A percentile compares a stretch with the other conserved stretches of the same genome.
phyloP scores from a whole-genome alignment of 2,113 vertebrate genomes.

The Notechis scutatus region DNA sequence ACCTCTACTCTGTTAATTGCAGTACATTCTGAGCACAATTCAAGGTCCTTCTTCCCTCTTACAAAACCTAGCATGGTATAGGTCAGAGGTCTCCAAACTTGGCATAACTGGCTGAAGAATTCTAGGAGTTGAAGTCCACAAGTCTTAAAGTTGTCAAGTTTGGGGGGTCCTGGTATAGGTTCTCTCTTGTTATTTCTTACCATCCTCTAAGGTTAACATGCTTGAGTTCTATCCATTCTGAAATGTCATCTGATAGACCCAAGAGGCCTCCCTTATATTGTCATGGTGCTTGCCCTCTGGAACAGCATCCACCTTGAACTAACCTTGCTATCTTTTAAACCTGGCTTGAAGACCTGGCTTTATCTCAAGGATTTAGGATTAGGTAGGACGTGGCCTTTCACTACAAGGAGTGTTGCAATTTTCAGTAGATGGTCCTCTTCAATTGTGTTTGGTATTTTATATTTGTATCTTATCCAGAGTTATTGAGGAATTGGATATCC shows the following conservation, averaged over 20 bases:
- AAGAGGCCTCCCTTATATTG: not conserved
- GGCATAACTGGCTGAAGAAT: no score
- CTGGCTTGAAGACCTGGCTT: not conserved
- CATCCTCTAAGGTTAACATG: not conserved
- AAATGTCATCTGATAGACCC: not conserved
- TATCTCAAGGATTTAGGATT: not conserved
- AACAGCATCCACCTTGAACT: not conserved
- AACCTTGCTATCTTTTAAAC: not conserved
- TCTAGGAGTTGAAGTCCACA: no score
- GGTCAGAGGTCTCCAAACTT: not conserved
- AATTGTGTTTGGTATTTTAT: not conserved
- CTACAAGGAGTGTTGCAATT: not conserved
- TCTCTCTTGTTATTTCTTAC: not conserved
- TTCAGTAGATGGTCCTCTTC: not conserved
- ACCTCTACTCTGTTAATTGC: not conserved
- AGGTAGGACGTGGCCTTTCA: not conserved
- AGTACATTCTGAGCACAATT: not conserved
- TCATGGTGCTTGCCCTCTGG: not conserved
- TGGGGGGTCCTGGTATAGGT: not conserved
- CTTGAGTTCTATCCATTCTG: not conserved
- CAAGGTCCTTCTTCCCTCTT: not conserved
- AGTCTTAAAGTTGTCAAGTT: no score
- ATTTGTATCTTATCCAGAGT: not conserved
- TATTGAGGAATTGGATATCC: not conserved
- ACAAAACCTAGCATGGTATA: not conserved